These are phyloP conservation scores for Drosophila bipectinata DNA, from an alignment of 1,140 invertebrate species.

Conservation along the genomic window DNA sequence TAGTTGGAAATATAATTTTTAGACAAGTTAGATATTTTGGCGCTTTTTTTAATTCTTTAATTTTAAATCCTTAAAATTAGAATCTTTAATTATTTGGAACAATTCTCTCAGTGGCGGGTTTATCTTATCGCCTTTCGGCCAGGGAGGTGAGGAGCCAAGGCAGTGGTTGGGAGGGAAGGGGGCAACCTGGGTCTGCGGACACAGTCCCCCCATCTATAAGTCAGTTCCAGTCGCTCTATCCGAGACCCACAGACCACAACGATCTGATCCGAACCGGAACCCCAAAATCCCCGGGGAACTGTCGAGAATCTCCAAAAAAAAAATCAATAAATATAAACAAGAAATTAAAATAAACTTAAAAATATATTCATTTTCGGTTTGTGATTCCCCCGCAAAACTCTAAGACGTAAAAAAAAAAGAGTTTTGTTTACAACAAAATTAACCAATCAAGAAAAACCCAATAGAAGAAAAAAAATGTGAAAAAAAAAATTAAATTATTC, in stretches of 20 bases:
- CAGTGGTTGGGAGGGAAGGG: background rate
- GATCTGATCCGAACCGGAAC: constrained; percentile 10
- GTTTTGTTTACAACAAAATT: constrained; percentile 37
- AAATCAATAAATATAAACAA: background rate
- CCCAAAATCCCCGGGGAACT: background rate
- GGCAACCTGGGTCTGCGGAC: constrained; percentile 1
- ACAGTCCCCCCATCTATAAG: constrained; percentile 14
- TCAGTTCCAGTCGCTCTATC: constrained; percentile 23
- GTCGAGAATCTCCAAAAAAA: constrained; percentile 27
- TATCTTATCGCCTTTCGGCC: constrained; percentile 30
- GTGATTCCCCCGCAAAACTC: constrained; percentile 10
- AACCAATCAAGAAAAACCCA: constrained; percentile 1
- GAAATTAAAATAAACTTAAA: constrained; percentile 11
- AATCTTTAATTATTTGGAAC: no score
- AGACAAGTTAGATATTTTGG: background rate
- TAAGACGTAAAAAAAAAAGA: constrained; percentile 3
- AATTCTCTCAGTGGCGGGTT: constrained; percentile 21
- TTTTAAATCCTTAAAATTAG: no score
- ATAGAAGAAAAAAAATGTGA: background rate
- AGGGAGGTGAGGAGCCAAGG: background rate
- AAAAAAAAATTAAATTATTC: background rate
- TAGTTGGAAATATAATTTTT: background rate
- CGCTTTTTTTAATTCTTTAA: background rate
- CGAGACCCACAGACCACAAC: constrained; percentile 25
- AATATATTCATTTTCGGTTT: constrained; percentile 25